Evolutionary conservation across 2,888 invertebrate genomes (phyloP), one percentile per base, ranked within the genome.

Genomic region (Limenitis camilla): DNA sequence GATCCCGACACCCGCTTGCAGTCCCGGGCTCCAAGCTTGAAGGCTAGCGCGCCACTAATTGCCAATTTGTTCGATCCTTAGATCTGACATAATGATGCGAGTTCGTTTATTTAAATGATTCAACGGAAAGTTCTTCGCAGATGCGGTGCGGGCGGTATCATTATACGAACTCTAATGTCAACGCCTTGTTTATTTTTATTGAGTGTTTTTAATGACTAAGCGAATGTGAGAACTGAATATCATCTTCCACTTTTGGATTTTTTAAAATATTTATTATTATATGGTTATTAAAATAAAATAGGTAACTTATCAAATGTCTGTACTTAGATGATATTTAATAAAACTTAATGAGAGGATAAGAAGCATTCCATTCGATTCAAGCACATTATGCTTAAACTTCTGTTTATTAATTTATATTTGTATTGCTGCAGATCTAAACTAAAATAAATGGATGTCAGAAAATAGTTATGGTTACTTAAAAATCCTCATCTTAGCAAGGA

Each of bases 41-140:
- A 64, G 64, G 63, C 72, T 69, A 65, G 66, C 69, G 74, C 73
- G 74, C 76, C 81, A 65, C 84, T 87, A 86, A 86, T 87, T 87
- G 86, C 72, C 86, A 86, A 86, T 87, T 87, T 86, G 85, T 84
- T 83, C 83, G 82, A 86, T 83, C 84, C 83, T 83, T 80, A 86
- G 81, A 85, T 82, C 85, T 78, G 76, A 81, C 82, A 79, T 84
- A 84, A 86, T 84, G 85, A 85, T 81, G 83, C 71, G 78, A 83
- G 81, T 83, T 86, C 85, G 82, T 85, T 86, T 85, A 85, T 86
- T 84, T 78, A 85, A 86, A 85, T 86, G 86, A 86, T 85, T 85
- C 78, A 77, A 78, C 83, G 77, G 78, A 84, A 84, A 83, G 69
- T 74, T 75, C 74, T 69, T n/a, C n/a, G n/a, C n/a, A n/a, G n/a